Base-by-base conservation (phyloP, 2,113 vertebrate genomes). In the Oxyruncus cristatus region DNA sequence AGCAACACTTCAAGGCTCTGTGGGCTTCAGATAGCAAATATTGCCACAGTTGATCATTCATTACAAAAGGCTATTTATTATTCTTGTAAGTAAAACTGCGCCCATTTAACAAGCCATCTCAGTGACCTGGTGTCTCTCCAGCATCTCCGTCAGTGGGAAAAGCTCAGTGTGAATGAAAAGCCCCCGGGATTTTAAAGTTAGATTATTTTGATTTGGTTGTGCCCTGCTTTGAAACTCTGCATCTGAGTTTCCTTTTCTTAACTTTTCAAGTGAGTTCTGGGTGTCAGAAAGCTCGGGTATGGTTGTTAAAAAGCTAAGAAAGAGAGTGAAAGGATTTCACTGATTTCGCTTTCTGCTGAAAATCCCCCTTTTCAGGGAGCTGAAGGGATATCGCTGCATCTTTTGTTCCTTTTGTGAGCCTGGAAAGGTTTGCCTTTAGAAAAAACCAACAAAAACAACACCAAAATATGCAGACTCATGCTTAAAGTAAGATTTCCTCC, bases 1-100 rank as follows among this genome's bases (percentile, higher is more conserved):
- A 95, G 91, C 86, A 92, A 28, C 65, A 41, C 83, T 92, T 74
- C 90, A 90, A 77, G 55, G 82, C 75, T 94, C 85, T 62, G 66
- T 79, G 66, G 88, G 85, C 58, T 91, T 78, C 22, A 71, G 70
- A 37, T 81, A 66, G 61, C 82, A 84, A 71, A 87, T 46, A 52
- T 9, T 89, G 39, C 78, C 75, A 74, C 56, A 79, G 66, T 22
- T 1, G 3, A 84, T 71, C 47, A 30, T 42, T 59, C 67, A 28
- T 32, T 4, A 5, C 55, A 49, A 92, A 92, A 84, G n/a, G 72
- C 50, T 15, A 37, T 65, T 92, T 50, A 8, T 32, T 50, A 7
- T 27, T 47, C 49, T 37, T 73, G 23, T 11, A 62, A 37, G 44
- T 24, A 33, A 82, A 85, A 46, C 49, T 56, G 24, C 72, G 65